Percentiles rank a stretch among this genome's conserved stretches.
These are phyloP conservation scores for Sweltsa coloradensis DNA, from an alignment of 1,140 invertebrate genomes.

Conservation along the genomic window DNA sequence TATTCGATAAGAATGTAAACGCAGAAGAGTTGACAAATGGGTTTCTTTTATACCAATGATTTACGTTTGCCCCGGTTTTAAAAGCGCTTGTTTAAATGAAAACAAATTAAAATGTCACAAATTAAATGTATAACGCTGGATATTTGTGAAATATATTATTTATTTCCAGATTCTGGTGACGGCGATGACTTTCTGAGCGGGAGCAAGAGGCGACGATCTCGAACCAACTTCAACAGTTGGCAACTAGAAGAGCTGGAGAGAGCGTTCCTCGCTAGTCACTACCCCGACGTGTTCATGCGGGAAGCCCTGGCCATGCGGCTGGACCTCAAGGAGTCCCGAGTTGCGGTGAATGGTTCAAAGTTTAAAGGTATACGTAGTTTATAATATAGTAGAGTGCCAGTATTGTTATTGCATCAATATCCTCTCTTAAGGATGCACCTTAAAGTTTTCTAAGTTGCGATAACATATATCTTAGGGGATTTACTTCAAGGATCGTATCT, in stretches of 20 bases:
- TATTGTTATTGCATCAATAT: not conserved
- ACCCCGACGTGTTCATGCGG: constrained; percentile 98
- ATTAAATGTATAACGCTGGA: too few species aligned
- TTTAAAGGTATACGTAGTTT: not conserved
- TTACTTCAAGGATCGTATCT: too few species aligned
- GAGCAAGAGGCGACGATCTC: constrained; percentile 68
- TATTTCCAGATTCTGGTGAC: not conserved
- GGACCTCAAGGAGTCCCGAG: constrained; percentile 93
- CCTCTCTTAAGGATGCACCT: not conserved
- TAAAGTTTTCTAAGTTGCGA: too few species aligned
- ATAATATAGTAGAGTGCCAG: too few species aligned
- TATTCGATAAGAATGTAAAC: too few species aligned
- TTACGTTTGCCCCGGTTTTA: too few species aligned
- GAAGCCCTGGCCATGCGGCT: constrained; percentile 89
- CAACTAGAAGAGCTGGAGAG: constrained; percentile 96
- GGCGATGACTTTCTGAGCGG: constrained; percentile 29
- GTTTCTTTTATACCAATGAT: too few species aligned
- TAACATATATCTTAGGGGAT: too few species aligned
- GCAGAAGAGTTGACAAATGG: too few species aligned
- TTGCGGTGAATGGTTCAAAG: constrained; percentile 70
- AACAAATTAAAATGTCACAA: too few species aligned
- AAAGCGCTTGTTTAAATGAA: too few species aligned
- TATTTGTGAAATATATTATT: too few species aligned
- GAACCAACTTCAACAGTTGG: constrained; percentile 99
- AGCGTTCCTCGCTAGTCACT: constrained; percentile 92